Evolutionary conservation across 2,113 vertebrate species (phyloP), one percentile per base, ranked within the genome.

Genomic region (Peromyscus polionotus): DNA sequence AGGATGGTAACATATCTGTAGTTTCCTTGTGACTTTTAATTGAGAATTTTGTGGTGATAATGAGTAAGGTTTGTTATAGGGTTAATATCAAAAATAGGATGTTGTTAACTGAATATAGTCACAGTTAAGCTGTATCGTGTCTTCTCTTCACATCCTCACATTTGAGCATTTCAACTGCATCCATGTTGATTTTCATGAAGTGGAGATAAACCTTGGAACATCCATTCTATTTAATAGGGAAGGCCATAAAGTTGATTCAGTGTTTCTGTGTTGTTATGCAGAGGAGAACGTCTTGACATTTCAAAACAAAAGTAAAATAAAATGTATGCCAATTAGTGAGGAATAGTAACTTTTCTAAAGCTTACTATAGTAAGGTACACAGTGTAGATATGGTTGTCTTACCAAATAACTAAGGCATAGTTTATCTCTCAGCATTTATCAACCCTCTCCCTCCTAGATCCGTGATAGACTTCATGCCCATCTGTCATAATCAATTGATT

Each of bases 401-500:
- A 7, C 89, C 92, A 95, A 97, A 97, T 91, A 96, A 97, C 95
- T 42, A 92, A 92, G 57, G 67, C 16, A 80, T 87, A 93, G 80
- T 93, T 75, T 94, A 42, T 94, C 84, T 95, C 89, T 80, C 28
- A 70, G 57, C 28, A 94, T 95, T 96, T 88, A 73, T 83, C 76
- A 91, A 48, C 22, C 90, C 57, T 95, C 77, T 83, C 42, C 70
- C 63, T 92, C 36, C 39, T 51, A 3, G 22, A 20, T 93, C 79
- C 73, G 16, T 95, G 96, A 93, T 83, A 97, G 95, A 94, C 14
- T 94, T 93, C 65, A 93, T 76, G 89, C 77, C 93, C 93, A 96
- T 96, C 93, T 98, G 93, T 97, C 91, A 93, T 76, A 90, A 95
- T 95, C 86, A 85, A 88, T 45, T 90, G 89, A 90, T 84, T 85